Evolutionary conservation across 2,797 vertebrate genomes (phyloP), one percentile per base, ranked within the genome.

Genomic region (Pantherophis vulpinus): DNA sequence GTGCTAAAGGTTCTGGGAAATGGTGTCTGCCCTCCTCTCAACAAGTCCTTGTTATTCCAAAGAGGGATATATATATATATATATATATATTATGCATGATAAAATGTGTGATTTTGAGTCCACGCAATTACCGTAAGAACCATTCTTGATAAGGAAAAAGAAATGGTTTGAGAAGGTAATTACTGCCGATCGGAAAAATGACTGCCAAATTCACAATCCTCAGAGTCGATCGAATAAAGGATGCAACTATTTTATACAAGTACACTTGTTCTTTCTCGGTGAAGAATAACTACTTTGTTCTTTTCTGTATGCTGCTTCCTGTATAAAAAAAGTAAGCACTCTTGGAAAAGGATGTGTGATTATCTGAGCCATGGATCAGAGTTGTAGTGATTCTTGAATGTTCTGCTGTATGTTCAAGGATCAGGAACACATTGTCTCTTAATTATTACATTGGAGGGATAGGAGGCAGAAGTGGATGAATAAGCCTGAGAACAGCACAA

Each of bases 301-400:
- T 94, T 61, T 94, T 83, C 94, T 94, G 94, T 95, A 93, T 90
- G 32, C 87, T 92, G 94, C 91, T 47, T 2, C 37, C 93, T 95
- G 96, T 95, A 92, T 96, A 91, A 95, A 96, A 95, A 96, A 95
- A 96, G 95, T 96, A 95, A 94, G 95, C 96, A 95, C 96, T 96
- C 96, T 83, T 89, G 93, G 56, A 94, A 94, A 90, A 95, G 94
- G 63, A 74, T 92, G 93, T 96, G 74, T 94, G 96, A 97, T 97
- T 96, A 97, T 90, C 93, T 89, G 94, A 95, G 59, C 66, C 94
- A 93, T 86, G 94, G 37, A 0, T 91, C 91, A 95, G 87, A 66
- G 94, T 89, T 94, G 95, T 96, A n/a, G 94, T 96, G 95, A 96
- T 96, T 96, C 95, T 90, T 94, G 89, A 94, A 86, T 96, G 94